Base-by-base conservation (phyloP, 2,797 vertebrate genomes). In the Sandelia bainsii region DNA sequence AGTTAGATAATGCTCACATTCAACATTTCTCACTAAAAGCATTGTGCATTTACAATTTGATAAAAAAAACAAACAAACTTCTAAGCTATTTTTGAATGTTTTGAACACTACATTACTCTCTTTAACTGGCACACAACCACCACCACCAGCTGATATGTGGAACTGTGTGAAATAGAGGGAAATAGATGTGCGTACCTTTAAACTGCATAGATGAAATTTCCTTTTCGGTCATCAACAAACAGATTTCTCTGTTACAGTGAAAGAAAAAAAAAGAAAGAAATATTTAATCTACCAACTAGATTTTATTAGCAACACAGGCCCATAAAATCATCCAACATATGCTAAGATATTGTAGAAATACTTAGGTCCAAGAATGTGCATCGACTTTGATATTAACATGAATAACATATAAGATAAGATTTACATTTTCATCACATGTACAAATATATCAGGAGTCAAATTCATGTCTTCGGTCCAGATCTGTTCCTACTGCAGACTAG, bases 291-390 rank as follows among this genome's bases (percentile, higher is more conserved):
- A 91, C 62, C 93, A 96, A 95, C 93, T 95, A 93, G 94, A 95
- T 95, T 98, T 97, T 97, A 97, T 97, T 98, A 95, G 93, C 92
- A 94, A 93, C 80, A 95, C 95, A 96, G 93, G 93, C 92, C 86
- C 94, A 94, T 94, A 90, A 93, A 91, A 91, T 69, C 75, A 91
- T 91, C 89, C 67, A 87, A 89, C 94, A 94, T 92, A 91, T 79
- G 90, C 94, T 93, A 92, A 89, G 91, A 93, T 94, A 78, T 37
- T 75, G 74, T 92, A 92, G 81, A 86, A 90, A 93, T 86, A 89
- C 72, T 84, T 63, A 87, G 71, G 86, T 79, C 85, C 82, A 82
- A 90, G 87, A 79, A 80, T 89, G 77, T 86, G 86, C 75, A 69
- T 68, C 82, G 58, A 82, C 74, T 80, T 68, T 69, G 59, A 80